Conservation (phyloP, 2,888 invertebrate genomes). For the Acronicta aceris region DNA sequence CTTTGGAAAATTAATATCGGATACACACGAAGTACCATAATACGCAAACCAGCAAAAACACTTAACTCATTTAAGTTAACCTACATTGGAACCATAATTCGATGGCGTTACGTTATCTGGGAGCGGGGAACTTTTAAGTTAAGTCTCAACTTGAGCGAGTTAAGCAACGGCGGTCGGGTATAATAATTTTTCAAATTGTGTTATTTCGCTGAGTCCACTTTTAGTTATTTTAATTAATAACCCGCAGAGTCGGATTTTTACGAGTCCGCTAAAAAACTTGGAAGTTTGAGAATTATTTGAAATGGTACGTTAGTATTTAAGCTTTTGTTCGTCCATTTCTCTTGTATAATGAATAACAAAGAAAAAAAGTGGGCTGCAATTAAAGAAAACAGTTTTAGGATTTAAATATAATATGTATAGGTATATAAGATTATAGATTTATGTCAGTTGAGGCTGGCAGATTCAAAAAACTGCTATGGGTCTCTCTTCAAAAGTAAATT, state of each 20-base stretch:
- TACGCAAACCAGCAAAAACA: constrained; percentile 38
- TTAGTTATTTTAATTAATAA: constrained; percentile 71
- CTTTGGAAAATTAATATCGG: constrained; percentile 19
- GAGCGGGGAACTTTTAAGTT: constrained; percentile 56
- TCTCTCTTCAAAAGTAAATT: no score
- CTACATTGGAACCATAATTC: constrained; percentile 42
- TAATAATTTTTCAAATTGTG: constrained; percentile 72
- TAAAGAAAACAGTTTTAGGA: neutral
- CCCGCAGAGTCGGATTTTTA: constrained; percentile 57
- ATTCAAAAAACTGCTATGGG: no score
- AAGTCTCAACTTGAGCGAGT: constrained; percentile 44
- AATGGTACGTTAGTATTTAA: constrained; percentile 36
- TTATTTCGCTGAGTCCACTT: constrained; percentile 67
- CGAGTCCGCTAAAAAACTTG: constrained; percentile 45
- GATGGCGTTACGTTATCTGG: constrained; percentile 49
- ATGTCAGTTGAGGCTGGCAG: no score
- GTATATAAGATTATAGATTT: no score
- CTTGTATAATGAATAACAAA: neutral
- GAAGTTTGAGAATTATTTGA: constrained; percentile 40
- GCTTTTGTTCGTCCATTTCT: constrained; percentile 2
- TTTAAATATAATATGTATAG: no score
- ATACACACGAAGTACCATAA: constrained; percentile 22
- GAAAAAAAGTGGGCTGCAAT: neutral
- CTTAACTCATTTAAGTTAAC: constrained; percentile 42
- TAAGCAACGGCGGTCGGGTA: constrained; percentile 52